A percentile compares a stretch with the other conserved stretches of the same genome.
These are phyloP conservation scores for Standfussiana lucernea DNA, from an alignment of 2,888 invertebrate species.

Conservation along the genomic window DNA sequence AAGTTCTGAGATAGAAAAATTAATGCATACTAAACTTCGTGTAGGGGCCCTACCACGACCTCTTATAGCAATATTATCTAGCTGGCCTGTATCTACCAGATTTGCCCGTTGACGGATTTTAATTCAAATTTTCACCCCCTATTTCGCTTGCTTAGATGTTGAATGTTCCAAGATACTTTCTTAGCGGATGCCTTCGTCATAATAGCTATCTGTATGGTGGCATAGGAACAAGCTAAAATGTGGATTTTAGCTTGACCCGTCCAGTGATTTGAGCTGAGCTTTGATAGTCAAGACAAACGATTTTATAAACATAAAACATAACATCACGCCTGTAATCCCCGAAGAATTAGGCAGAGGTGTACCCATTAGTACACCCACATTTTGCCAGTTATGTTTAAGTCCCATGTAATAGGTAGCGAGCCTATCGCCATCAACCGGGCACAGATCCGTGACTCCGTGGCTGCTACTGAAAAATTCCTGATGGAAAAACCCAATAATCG, in stretches of 20 bases:
- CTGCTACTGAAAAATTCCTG: too few relatives aligned
- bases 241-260: neutral
- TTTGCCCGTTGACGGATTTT: neutral
- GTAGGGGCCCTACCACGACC: neutral
- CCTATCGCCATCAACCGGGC: too few relatives aligned
- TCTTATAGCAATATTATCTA: neutral
- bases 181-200: neutral
- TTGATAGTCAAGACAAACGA: neutral
- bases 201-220: neutral
- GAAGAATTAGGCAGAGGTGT: too few relatives aligned
- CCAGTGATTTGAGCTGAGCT: neutral
- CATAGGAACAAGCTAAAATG: too few relatives aligned
- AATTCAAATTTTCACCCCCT: neutral
- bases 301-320: too few relatives aligned
- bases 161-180: neutral
- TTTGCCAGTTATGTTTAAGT: too few relatives aligned
- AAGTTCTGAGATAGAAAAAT: slow-evolving; percentile 52
- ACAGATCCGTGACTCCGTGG: too few relatives aligned
- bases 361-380: too few relatives aligned
- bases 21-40: slow-evolving; percentile 59
- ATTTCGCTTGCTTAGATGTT: neutral
- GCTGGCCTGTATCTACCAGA: too few relatives aligned
- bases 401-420: too few relatives aligned
- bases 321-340: too few relatives aligned
- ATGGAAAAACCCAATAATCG: too few relatives aligned